Conservation (phyloP, 2,888 invertebrate genomes). For the Hetaerina titia region DNA sequence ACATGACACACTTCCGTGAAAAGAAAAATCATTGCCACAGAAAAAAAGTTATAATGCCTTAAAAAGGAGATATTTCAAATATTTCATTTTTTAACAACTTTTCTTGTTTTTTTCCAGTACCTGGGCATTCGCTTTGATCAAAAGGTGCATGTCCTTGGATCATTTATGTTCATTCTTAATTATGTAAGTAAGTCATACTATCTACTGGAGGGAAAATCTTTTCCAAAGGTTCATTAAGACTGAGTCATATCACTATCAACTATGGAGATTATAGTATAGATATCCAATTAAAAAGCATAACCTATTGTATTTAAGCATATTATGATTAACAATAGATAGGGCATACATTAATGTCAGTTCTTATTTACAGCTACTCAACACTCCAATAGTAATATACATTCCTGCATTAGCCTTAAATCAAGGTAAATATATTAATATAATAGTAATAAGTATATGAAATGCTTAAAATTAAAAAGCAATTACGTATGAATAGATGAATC, state of each 20-base stretch:
- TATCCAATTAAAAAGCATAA: neutral
- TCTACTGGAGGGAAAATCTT: no score
- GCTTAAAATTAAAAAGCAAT: no score
- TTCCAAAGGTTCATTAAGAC: no score
- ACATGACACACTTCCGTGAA: no score
- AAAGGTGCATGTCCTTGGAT: conserved; percentile 85
- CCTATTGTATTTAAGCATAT: neutral
- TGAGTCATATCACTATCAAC: no score
- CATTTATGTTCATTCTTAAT: no score
- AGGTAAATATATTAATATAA: conserved; percentile 78
- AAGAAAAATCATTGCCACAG: conserved; percentile 71
- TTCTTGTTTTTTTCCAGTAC: conserved; percentile 69
- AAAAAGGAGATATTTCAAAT: conserved; percentile 28
- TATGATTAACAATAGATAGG: neutral
- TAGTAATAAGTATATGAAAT: no score
- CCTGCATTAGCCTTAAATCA: conserved; percentile 90
- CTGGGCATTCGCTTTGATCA: conserved; percentile 77
- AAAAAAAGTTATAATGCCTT: neutral
- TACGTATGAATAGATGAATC: no score
- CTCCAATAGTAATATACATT: conserved; percentile 88
- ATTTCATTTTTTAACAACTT: conserved; percentile 75
- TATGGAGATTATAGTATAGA: neutral
- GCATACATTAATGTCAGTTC: neutral
- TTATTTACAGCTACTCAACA: conserved; percentile 84
- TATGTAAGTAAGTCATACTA: no score